Percentiles rank a stretch among this genome's conserved stretches.
These are phyloP conservation scores for Leptinotarsa defecta DNA, from an alignment of 1,140 invertebrate genomes.

Conservation along the genomic window DNA sequence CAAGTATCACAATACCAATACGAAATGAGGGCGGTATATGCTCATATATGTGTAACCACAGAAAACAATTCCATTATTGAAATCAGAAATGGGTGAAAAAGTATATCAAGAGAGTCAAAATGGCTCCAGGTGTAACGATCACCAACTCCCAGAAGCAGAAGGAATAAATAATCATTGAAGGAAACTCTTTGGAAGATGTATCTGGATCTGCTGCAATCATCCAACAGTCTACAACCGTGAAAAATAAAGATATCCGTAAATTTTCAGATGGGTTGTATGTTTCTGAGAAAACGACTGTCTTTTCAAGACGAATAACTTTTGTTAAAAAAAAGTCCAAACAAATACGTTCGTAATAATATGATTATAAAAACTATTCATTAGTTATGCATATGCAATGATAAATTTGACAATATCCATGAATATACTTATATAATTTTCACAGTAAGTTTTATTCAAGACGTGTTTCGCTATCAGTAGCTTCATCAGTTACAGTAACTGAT, in stretches of 20 bases:
- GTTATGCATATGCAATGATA: too few relatives aligned
- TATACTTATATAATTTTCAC: too few relatives aligned
- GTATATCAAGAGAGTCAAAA: constrained; percentile 70
- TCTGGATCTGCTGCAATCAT: constrained; percentile 98
- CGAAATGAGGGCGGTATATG: too few relatives aligned
- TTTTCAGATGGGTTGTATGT: constrained; percentile 99
- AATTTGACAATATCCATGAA: too few relatives aligned
- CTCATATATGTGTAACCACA: too few relatives aligned
- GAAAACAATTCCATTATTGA: too few relatives aligned
- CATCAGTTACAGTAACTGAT: too few relatives aligned
- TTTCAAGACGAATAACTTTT: constrained; percentile 72
- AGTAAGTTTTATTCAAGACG: too few relatives aligned
- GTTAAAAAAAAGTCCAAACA: not conserved
- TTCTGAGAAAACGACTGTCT: constrained; percentile 93
- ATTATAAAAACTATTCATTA: too few relatives aligned
- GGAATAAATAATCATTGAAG: constrained; percentile 96
- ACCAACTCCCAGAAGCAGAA: constrained; percentile 92
- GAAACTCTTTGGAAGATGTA: constrained; percentile 97
- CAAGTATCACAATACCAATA: not conserved
- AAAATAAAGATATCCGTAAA: constrained; percentile 73
- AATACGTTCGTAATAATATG: too few relatives aligned
- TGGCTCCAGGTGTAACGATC: constrained; percentile 94
- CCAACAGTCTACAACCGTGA: constrained; percentile 89
- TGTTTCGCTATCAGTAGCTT: too few relatives aligned
- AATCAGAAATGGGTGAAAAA: constrained; percentile 59